A percentile compares a stretch with the other conserved stretches of the same genome.
phyloP scores from a whole-genome alignment of 2,797 vertebrate species.

The Oryzias dopingdopingensis region DNA sequence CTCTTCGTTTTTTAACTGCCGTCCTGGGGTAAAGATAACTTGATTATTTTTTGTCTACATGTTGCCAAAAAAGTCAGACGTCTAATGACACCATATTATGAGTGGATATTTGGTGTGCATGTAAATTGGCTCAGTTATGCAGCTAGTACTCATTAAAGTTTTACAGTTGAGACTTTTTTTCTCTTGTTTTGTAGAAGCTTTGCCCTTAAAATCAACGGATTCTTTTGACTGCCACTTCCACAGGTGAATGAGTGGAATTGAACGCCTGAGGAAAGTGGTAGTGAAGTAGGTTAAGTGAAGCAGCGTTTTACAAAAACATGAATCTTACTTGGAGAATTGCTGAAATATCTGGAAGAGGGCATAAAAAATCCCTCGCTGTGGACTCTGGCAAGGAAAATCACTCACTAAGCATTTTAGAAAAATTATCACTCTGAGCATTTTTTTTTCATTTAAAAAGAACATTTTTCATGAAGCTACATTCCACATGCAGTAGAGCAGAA shows the following conservation, averaged over 20 bases:
- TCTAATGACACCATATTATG: too few relatives aligned
- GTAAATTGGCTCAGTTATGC: too few relatives aligned
- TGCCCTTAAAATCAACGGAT: constrained; percentile 3
- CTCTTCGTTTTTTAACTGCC: too few relatives aligned
- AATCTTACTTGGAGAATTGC: constrained; percentile 32
- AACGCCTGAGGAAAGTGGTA: constrained; percentile 1
- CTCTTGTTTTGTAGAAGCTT: neutral
- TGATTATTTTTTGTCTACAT: too few relatives aligned
- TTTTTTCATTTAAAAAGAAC: constrained; percentile 58
- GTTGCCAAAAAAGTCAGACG: too few relatives aligned
- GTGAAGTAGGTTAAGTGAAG: constrained; percentile 21
- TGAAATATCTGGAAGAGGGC: constrained; percentile 61
- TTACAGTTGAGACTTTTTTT: too few relatives aligned
- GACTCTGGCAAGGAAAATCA: constrained; percentile 50
- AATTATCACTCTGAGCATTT: constrained; percentile 53
- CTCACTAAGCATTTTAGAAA: constrained; percentile 49
- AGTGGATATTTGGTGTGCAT: too few relatives aligned
- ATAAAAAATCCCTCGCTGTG: constrained; percentile 41
- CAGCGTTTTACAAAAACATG: constrained; percentile 21
- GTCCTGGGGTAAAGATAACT: too few relatives aligned
- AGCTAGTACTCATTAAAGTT: too few relatives aligned
- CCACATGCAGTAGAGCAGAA: constrained; percentile 7
- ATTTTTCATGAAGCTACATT: constrained; percentile 31
- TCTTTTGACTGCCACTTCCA: constrained; percentile 7
- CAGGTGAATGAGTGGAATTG: constrained; percentile 15